Evolutionary conservation across 1,140 invertebrate genomes (phyloP), one percentile per base, ranked within the genome.

Genomic region (Wiebesia pumilae): DNA sequence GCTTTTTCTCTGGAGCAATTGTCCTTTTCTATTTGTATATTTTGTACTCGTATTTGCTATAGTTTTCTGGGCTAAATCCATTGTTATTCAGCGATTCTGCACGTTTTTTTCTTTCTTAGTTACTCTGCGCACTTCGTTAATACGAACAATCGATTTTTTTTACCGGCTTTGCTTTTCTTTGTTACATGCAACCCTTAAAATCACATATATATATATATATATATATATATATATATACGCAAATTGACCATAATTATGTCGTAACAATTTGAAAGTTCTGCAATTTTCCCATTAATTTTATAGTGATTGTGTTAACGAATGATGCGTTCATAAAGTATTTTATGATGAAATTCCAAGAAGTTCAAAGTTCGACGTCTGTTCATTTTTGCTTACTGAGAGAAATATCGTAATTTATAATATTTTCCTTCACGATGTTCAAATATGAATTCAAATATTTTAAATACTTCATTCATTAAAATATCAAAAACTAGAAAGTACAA

Each of bases 231-330:
- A 71, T 24, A 35, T 71, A 16, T 35, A 4, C n/a, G 67, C 33
- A 79, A 81, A 81, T 65, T 40, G 7, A 7, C 10, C 14, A 54
- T 65, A 51, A 81, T 69, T 82, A 69, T 40, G 62, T 69, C 81
- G 35, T 82, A 82, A 71, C 65, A 38, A 65, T 71, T 69, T 33
- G 12, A 82, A 82, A 82, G 19, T 67, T 51, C 35, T 62, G 54
- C 10, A 80, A 30, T 80, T 80, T 80, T 47, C 40, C n/a, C 65
- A 38, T 43, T 71, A 82, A 69, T 82, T 82, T 82, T 30, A 82
- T 51, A 65, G 81, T 51, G n/a, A 82, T 82, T 69, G 35, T 6
- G 24, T 82, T 82, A 81, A 81, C 58, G 58, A 81, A 54, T 40
- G 7, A 51, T 43, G 43, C 3, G 33, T 40, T 62, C 58, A n/a